Percentiles rank a stretch among this genome's conserved stretches.
phyloP scores from a whole-genome alignment of 2,888 invertebrate genomes.

The Apodemia zela region DNA sequence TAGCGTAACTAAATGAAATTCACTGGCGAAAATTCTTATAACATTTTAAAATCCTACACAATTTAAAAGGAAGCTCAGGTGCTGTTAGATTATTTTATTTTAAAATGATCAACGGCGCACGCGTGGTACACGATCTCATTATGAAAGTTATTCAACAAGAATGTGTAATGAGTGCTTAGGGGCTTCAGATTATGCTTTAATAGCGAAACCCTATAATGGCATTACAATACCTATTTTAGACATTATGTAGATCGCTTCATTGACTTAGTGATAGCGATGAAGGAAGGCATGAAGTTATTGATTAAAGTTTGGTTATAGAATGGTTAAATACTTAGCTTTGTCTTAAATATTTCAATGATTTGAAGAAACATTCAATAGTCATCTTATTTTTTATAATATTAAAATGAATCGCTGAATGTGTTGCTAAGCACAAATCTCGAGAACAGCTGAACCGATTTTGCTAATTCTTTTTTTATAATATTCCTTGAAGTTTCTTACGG shows the following conservation, averaged over 20 bases:
- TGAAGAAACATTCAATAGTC: no score
- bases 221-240: background rate
- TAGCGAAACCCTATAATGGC: background rate
- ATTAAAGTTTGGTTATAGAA: no score
- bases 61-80: background rate
- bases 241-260: background rate
- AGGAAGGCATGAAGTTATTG: no score
- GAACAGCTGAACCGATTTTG: no score
- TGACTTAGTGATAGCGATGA: background rate
- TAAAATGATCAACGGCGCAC: background rate
- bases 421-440: no score
- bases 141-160: slow-evolving; percentile 10
- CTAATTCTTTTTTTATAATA: no score
- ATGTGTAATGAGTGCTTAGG: background rate
- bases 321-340: no score
- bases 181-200: slow-evolving; percentile 5
- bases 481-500: no score
- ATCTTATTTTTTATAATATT: no score
- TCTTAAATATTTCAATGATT: no score
- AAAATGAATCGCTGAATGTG: no score
- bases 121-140: background rate
- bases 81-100: background rate
- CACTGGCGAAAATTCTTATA: background rate
- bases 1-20: background rate
- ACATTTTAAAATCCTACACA: background rate